Base-by-base conservation (phyloP, 2,113 vertebrate genomes). In the Arizona elegans region DNA sequence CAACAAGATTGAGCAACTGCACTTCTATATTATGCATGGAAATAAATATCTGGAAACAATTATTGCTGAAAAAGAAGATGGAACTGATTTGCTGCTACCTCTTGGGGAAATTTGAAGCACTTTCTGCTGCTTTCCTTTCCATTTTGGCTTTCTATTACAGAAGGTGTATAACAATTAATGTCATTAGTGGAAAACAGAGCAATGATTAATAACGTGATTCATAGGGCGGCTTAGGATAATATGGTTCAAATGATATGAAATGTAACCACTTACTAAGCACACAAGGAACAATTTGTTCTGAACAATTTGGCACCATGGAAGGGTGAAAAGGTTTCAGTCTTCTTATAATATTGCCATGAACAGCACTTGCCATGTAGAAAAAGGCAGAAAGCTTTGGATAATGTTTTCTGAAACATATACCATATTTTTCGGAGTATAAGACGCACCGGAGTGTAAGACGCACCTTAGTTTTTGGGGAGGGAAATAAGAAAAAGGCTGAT, bases 211-310 rank as follows among this genome's bases (percentile, higher is more conserved):
- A 59, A 90, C 23, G 91, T 91, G 93, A 96, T 94, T 97, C 95
- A 92, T 86, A 94, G 94, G 90, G 94, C 93, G 81, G 94, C 94
- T 85, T 95, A 95, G 94, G 95, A 92, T 94, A 96, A 86, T 92
- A 87, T 95, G 93, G 94, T 96, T 93, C 90, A 96, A 95, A 96
- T 96, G 95, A 97, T 97, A 96, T 95, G 75, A 56, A 96, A 96
- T 92, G 3, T 62, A 93, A 58, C 56, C 54, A 86, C 38, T 58
- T 86, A 38, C 5, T 54, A 86, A 92, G 52, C 62, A 26, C 0
- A 0, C 81, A 19, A 1, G 89, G 65, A 70, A 70, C 65, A 70
- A 70, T 70, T 70, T 70, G 8, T 88, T 26, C 43, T 55, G 29
- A 91, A 3, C n/a, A 93, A 38, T 93, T 43, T 56, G 85, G 86